A percentile compares a stretch with the other conserved stretches of the same genome.
Evolutionary conservation across 2,888 invertebrate genomes (phyloP).

Genomic region (Cerastis leucographa): DNA sequence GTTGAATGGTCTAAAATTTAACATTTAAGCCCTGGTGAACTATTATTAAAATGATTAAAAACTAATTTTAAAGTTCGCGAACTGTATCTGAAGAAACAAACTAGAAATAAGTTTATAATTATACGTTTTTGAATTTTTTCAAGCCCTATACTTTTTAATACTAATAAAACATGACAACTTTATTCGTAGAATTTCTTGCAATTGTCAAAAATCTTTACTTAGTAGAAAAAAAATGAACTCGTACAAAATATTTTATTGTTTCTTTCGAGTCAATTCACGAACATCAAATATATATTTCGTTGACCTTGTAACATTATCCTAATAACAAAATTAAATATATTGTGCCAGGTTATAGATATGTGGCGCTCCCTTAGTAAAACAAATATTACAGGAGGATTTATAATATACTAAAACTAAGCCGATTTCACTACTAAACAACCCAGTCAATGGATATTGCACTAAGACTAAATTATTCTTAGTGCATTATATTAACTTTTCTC

Average conservation of each 20-base stretch:
- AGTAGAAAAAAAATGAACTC: slow-evolving; percentile 11
- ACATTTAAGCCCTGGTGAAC: slow-evolving; percentile 63
- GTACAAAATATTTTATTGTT: slow-evolving; percentile 12
- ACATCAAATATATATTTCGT: slow-evolving; percentile 54
- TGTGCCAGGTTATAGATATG: slow-evolving; percentile 51
- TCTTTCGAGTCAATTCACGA: slow-evolving; percentile 51
- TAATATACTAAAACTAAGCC: slow-evolving; percentile 52
- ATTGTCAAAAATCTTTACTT: slow-evolving; percentile 33
- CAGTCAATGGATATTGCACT: slow-evolving; percentile 41
- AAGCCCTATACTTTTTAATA: slow-evolving; percentile 30
- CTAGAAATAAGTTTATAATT: slow-evolving; percentile 1
- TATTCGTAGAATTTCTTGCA: slow-evolving; percentile 33
- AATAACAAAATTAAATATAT: slow-evolving; percentile 59
- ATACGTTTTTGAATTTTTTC: slow-evolving; percentile 6
- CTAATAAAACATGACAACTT: slow-evolving; percentile 40
- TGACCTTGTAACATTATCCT: slow-evolving; percentile 62
- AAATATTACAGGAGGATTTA: slow-evolving; percentile 66
- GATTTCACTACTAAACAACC: slow-evolving; percentile 57
- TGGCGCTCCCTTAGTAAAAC: slow-evolving; percentile 63
- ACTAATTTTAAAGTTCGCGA: slow-evolving; percentile 52
- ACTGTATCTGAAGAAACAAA: slow-evolving; percentile 36
- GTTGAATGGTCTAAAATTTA: slow-evolving; percentile 48
- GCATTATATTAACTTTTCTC: slow-evolving; percentile 12
- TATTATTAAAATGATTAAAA: slow-evolving; percentile 49
- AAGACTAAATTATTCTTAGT: slow-evolving; percentile 6